phyloP scores from a whole-genome alignment of 2,888 invertebrate species.

The Colostygia pectinataria region DNA sequence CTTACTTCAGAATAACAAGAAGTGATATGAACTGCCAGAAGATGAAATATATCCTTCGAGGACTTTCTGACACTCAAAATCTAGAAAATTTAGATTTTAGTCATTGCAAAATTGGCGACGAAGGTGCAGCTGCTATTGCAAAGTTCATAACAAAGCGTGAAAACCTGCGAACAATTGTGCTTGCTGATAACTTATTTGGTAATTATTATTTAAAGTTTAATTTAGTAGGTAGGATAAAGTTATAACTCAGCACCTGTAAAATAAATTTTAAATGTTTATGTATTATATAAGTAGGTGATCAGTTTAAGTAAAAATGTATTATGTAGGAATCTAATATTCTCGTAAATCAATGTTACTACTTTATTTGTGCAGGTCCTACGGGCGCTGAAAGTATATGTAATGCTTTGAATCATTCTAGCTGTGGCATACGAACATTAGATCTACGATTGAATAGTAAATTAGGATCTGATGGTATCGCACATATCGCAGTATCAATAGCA shows the following conservation, averaged over 20 bases:
- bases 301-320: too few relatives aligned
- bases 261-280: too few relatives aligned
- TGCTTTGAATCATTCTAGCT: slow-evolving; percentile 66
- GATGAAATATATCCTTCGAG: slow-evolving; percentile 71
- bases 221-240: too few relatives aligned
- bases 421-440: slow-evolving; percentile 66
- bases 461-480: slow-evolving; percentile 73
- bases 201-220: too few relatives aligned
- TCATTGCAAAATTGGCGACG: slow-evolving; percentile 84
- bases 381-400: slow-evolving; percentile 71
- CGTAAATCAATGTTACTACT: neutral
- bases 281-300: too few relatives aligned
- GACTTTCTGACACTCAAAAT: slow-evolving; percentile 61
- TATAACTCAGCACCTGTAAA: too few relatives aligned
- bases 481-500: slow-evolving; percentile 72
- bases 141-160: slow-evolving; percentile 79
- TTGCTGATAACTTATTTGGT: slow-evolving; percentile 83
- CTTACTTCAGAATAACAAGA: slow-evolving; percentile 64
- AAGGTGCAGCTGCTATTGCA: slow-evolving; percentile 84
- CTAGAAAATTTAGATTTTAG: slow-evolving; percentile 85
- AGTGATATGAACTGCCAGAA: slow-evolving; percentile 74
- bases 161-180: slow-evolving; percentile 68
- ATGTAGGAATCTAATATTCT: too few relatives aligned
- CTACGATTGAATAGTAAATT: slow-evolving; percentile 70
- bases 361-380: slow-evolving; percentile 52